Percentiles rank a stretch among this genome's conserved stretches.
These are phyloP conservation scores for Gymnoscopelus microlampas DNA, from an alignment of 2,797 vertebrate species.

Conservation along the genomic window DNA sequence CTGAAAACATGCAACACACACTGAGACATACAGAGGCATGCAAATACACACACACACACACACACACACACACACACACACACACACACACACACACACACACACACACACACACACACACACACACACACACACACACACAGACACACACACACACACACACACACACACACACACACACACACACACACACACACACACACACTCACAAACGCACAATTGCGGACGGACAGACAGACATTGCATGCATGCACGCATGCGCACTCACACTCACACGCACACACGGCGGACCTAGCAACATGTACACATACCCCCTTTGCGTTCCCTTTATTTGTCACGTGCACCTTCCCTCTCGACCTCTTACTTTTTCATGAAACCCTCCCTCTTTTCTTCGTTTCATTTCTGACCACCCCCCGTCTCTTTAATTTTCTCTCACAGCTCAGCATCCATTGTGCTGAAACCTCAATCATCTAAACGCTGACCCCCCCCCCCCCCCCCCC, in stretches of 20 bases:
- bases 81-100: slow-evolving; percentile 19
- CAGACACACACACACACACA: slow-evolving; percentile 41
- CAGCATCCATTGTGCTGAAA: slow-evolving; percentile 71
- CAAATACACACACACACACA: slow-evolving; percentile 28
- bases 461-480: slow-evolving; percentile 54
- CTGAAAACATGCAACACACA: slow-evolving; percentile 50
- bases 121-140: slow-evolving; percentile 22
- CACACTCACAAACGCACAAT: slow-evolving; percentile 26
- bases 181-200: slow-evolving; percentile 23
- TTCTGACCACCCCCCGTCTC: slow-evolving; percentile 55
- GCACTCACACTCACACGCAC: not conserved
- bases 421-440: slow-evolving; percentile 56
- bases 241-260: slow-evolving; percentile 25
- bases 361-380: slow-evolving; percentile 60
- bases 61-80: slow-evolving; percentile 2
- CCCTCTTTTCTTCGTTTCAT: slow-evolving; percentile 19
- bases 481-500: slow-evolving; percentile 12
- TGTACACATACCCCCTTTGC: slow-evolving; percentile 28
- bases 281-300: not conserved
- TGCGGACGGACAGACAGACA: slow-evolving; percentile 32
- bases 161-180: not conserved
- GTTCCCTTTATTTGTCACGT: slow-evolving; percentile 41
- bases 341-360: slow-evolving; percentile 37
- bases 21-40: slow-evolving; percentile 43
- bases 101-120: slow-evolving; percentile 14